Evolutionary conservation across 1,140 invertebrate genomes (phyloP).

Genomic region (Eulimnadia texana): DNA sequence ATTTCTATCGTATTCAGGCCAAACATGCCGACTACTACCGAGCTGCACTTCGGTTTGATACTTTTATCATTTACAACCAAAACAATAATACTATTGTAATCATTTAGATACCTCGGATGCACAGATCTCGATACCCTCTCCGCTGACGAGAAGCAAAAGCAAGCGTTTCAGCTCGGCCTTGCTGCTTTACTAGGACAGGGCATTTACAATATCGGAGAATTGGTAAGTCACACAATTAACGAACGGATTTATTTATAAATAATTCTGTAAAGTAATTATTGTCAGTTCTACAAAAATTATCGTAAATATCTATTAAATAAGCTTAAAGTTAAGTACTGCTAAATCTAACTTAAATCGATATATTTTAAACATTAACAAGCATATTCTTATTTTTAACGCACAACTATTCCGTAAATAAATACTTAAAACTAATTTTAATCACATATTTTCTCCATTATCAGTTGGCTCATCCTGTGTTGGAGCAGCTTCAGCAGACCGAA

Average conservation of each 20-base stretch:
- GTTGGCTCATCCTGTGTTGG: constrained; percentile 85
- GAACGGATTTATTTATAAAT: background rate
- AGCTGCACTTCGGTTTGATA: constrained; percentile 58
- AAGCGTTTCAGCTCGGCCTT: constrained; percentile 80
- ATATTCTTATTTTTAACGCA: constrained; percentile 3
- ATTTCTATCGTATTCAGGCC: constrained; percentile 71
- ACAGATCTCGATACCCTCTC: constrained; percentile 54
- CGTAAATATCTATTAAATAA: too few species aligned
- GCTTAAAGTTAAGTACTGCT: too few species aligned
- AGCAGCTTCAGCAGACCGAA: constrained; percentile 62
- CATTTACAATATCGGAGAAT: constrained; percentile 94
- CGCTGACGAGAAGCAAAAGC: constrained; percentile 53
- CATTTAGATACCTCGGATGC: constrained; percentile 69
- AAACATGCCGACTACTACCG: constrained; percentile 89
- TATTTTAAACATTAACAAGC: too few species aligned
- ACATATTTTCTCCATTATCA: too few species aligned
- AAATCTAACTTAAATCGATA: too few species aligned
- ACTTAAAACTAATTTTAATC: background rate
- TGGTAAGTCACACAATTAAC: constrained; percentile 39
- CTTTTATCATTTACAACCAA: background rate
- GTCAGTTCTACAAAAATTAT: too few species aligned
- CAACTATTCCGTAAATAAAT: background rate
- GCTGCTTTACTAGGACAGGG: constrained; percentile 88
- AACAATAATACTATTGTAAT: background rate
- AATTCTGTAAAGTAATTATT: too few species aligned